Conservation (phyloP, 1,140 invertebrate species). For the Stegodyphus dumicola region DNA sequence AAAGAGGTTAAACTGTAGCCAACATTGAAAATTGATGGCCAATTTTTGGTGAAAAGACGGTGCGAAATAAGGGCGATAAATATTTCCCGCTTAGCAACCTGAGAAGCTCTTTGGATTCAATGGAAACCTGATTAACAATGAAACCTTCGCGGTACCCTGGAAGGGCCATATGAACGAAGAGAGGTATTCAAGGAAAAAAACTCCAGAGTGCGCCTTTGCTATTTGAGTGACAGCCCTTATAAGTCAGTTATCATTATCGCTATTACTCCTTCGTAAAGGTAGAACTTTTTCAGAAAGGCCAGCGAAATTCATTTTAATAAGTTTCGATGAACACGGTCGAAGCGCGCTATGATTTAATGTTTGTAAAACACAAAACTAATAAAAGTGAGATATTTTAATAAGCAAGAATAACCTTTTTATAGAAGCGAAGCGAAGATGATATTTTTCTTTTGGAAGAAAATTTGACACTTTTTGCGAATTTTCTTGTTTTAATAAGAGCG, state of each 20-base stretch:
- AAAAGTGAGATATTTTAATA: constrained; percentile 4
- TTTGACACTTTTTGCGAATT: constrained; percentile 15
- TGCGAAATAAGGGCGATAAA: not conserved
- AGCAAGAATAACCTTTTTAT: constrained; percentile 28
- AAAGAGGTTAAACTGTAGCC: no score
- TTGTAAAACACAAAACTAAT: constrained; percentile 45
- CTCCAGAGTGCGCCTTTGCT: not conserved
- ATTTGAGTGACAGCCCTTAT: constrained; percentile 41
- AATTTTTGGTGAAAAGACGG: not conserved
- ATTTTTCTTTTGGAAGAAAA: constrained; percentile 25
- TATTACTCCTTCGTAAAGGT: constrained; percentile 43
- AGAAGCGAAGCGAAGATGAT: constrained; percentile 2
- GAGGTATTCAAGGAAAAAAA: constrained; percentile 3
- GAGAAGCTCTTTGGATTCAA: not conserved
- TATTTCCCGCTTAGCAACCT: constrained; percentile 1
- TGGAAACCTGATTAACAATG: constrained; percentile 50
- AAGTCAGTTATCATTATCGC: constrained; percentile 40
- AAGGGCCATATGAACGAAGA: constrained; percentile 4
- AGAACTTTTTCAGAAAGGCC: constrained; percentile 13
- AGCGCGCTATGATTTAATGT: constrained; percentile 2
- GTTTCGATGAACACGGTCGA: constrained; percentile 18
- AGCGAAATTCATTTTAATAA: constrained; percentile 41
- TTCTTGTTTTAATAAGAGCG: constrained; percentile 54
- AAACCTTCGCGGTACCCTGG: constrained; percentile 17
- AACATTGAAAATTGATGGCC: no score